Conservation (phyloP, 2,113 vertebrate species). For the Trogon surrucura region DNA sequence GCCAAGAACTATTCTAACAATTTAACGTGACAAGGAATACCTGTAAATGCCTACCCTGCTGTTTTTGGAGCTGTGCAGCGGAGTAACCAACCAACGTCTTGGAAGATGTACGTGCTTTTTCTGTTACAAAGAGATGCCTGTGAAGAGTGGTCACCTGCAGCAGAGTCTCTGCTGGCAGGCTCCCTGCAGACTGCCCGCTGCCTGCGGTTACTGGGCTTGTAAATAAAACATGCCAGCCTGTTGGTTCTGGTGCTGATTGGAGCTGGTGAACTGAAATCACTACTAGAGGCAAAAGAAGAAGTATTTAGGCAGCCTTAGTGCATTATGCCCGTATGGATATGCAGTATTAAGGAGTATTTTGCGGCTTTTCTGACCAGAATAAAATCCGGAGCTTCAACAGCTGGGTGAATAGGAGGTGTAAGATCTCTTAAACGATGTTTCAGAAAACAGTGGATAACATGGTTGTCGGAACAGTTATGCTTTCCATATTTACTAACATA, state of each 20-base stretch:
- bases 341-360: neutral
- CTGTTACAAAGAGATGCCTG: neutral
- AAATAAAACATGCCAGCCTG: neutral
- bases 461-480: neutral
- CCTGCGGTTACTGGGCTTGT: neutral
- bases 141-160: neutral
- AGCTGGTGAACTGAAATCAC: neutral
- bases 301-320: neutral
- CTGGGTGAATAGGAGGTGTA: neutral
- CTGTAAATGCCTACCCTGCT: neutral
- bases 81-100: neutral
- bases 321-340: neutral
- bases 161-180: neutral
- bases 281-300: neutral
- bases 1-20: neutral
- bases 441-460: neutral
- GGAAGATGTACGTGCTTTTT: fast-evolving
- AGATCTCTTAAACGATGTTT: neutral
- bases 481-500: neutral
- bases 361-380: neutral
- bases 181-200: neutral
- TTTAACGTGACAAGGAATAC: neutral
- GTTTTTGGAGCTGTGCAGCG: neutral
- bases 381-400: neutral
- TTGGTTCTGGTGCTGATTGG: neutral